These are phyloP conservation scores for Sacculina carcini DNA, from an alignment of 2,888 invertebrate genomes.

Conservation along the genomic window DNA sequence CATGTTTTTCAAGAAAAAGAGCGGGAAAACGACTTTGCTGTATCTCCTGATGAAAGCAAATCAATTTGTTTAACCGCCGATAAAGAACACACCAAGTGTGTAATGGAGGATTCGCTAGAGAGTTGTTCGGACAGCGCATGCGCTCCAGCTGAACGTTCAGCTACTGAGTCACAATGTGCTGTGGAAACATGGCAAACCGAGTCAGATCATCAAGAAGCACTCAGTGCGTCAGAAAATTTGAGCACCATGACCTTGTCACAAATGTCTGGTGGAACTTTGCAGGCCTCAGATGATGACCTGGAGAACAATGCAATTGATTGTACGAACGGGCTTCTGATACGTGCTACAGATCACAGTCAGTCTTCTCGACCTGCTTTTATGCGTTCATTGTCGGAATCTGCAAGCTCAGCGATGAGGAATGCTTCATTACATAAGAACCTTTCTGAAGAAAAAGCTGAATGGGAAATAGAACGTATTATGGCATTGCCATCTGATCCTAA, in stretches of 20 bases:
- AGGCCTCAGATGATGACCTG: no score
- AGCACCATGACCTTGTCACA: neutral
- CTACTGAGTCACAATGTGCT: conserved; percentile 31
- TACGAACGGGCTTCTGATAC: no score
- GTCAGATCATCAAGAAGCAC: conserved; percentile 18
- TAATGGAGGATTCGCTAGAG: no score
- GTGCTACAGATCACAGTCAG: no score
- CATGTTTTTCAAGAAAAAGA: conserved; percentile 27
- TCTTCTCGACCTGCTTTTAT: no score
- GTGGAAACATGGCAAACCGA: conserved; percentile 8
- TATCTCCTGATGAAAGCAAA: no score
- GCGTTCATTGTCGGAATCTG: no score
- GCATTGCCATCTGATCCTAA: conserved; percentile 8
- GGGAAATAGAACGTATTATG: conserved; percentile 5
- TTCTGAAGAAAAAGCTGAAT: conserved; percentile 23
- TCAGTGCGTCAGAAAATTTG: conserved; percentile 36
- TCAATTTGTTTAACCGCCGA: no score
- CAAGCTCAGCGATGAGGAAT: no score
- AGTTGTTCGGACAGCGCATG: conserved; percentile 34
- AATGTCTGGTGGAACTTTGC: no score
- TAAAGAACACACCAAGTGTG: no score
- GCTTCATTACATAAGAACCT: conserved; percentile 44
- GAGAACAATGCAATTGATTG: no score
- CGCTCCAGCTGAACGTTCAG: conserved; percentile 27
- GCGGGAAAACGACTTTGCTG: conserved; percentile 20